Evolutionary conservation across 2,888 invertebrate genomes (phyloP), one percentile per base, ranked within the genome.

Genomic region (Pseudococcus longispinus): DNA sequence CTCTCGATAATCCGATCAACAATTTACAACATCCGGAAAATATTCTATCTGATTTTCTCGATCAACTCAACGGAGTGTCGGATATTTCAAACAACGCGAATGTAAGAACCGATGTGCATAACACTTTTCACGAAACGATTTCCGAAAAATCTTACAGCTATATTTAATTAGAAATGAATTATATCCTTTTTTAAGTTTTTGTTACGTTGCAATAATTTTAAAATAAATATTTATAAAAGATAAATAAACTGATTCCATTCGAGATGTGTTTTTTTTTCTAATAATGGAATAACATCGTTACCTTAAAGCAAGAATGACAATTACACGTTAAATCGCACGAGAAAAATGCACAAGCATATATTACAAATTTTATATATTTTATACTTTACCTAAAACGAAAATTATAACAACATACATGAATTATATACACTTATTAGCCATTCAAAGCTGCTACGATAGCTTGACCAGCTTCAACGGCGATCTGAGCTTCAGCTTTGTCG

Each of bases 381-480:
- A 80, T 42, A 42, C 37, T 80, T 80, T 80, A 80, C 42, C 77
- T 80, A 74, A 32, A 29, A 74, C 74, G 32, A 32, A 37, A 74
- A 74, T 74, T 29, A 37, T 37, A 80, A 80, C 77, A 80, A 80
- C 20, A 80, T 80, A 20, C 20, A 80, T 80, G 11, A 42, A 80
- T 80, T 20, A 80, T 11, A 20, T 80, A 80, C 37, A 80, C 42
- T 23, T 37, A 26, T 74, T 80, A 80, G 18, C 74, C 74, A 85
- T 70, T 85, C 74, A 86, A 29, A 0, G 98, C 98, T 91, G 96
- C 96, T 87, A 97, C 95, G 89, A 99, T 93, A 89, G 97, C 97
- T 92, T 98, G 98, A 85, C 96, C 97, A 86, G 98, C 97, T 92
- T 99, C 98, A 11, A 98, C 92, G 55, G 97, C 96, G 90, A 99